Evolutionary conservation across 1,140 invertebrate genomes (phyloP), one percentile per base, ranked within the genome.

Genomic region (Drosophila hydei): DNA sequence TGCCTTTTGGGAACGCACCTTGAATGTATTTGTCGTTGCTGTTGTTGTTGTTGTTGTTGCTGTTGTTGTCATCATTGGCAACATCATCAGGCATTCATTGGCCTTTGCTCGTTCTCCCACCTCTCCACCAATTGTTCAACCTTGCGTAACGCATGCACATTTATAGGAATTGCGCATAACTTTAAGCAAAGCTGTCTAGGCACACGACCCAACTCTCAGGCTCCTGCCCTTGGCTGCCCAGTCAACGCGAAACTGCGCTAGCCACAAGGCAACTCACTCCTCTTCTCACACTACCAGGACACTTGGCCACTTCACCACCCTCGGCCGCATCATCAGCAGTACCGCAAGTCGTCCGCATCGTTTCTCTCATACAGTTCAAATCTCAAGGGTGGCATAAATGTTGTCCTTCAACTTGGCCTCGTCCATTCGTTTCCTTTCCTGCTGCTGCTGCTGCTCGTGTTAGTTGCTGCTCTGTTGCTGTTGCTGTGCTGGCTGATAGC

Each of bases 131-230:
- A 90, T 90, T 90, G 81, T 47, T 58, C 88, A 90, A 73, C 81
- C 81, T 72, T 70, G 79, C 81, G 81, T 88, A 90, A 75, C 88
- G 83, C 74, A 88, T 90, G 88, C 88, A 88, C 73, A 88, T 84
- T 90, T 88, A 84, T 77, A 80, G 72, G 85, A 89, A 89, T 89
- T 80, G 85, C 84, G 84, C 89, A 88, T 88, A 88, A 79, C 72
- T 89, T 89, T 79, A 88, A 88, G 83, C 78, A 83, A 81, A 89
- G 79, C 72, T 89, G 72, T 71, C 79, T 72, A 64, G 70, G 51
- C 65, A 61, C 78, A 81, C 64, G 70, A 77, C 51, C 48, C 18
- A 43, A 23, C 60, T 51, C 23, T 21, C 12, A 54, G 8, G 11
- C n/a, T 40, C 14, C 16, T 23, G 18, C 1, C 50, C 21, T 7